Conservation (phyloP, 2,888 invertebrate species). For the Heliconius erato region DNA sequence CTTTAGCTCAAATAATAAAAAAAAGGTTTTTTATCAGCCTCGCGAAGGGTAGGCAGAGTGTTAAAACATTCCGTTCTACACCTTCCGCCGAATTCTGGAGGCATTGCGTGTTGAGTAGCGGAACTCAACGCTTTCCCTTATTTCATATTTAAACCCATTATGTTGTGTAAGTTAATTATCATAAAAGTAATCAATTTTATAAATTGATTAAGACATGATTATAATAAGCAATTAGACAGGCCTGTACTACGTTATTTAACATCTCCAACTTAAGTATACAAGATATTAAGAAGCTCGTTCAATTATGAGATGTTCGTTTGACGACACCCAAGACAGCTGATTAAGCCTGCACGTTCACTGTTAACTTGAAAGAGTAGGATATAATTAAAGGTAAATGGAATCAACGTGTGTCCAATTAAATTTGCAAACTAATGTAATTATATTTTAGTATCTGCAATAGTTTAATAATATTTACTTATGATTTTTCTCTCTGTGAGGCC, state of each 20-base stretch:
- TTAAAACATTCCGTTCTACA: too few species aligned
- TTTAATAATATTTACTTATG: neutral
- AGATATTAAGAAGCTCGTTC: constrained; percentile 20
- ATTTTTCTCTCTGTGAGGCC: neutral
- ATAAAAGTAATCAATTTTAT: constrained; percentile 18
- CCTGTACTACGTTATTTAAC: constrained; percentile 8
- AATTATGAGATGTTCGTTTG: constrained; percentile 31
- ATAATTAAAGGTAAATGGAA: constrained; percentile 28
- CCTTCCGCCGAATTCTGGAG: too few species aligned
- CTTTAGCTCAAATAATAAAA: too few species aligned
- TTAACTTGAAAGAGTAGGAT: constrained; percentile 36
- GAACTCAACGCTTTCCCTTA: neutral
- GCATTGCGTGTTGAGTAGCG: too few species aligned
- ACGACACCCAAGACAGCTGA: constrained; percentile 40
- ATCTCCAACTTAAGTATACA: neutral
- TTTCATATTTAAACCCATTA: neutral
- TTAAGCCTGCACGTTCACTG: constrained; percentile 42
- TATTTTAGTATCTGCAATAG: neutral
- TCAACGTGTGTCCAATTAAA: neutral
- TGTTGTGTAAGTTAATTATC: neutral
- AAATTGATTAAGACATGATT: constrained; percentile 4
- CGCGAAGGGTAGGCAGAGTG: too few species aligned
- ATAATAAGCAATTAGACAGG: constrained; percentile 21
- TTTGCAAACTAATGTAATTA: neutral
- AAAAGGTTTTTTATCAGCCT: neutral